phyloP scores from a whole-genome alignment of 1,140 invertebrate genomes.

The Trichoplusia ni region DNA sequence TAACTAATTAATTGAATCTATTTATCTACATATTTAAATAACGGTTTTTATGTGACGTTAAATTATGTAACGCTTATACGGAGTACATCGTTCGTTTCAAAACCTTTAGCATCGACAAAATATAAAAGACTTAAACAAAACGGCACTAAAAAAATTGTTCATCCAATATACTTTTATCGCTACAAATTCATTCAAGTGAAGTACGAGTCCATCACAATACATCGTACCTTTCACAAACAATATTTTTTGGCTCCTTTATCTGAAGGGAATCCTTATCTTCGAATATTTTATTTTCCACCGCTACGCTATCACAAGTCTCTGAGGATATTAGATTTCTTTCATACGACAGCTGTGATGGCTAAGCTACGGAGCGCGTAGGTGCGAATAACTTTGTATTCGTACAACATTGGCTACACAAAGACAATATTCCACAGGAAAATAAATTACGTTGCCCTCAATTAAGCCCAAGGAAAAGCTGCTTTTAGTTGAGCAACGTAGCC shows the following conservation, averaged over 20 bases:
- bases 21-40: too few species aligned
- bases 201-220: slow-evolving; percentile 1
- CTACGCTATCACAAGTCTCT: slow-evolving; percentile 49
- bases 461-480: slow-evolving; percentile 26
- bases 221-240: not conserved
- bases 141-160: not conserved
- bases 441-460: slow-evolving; percentile 25
- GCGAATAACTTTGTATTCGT: slow-evolving; percentile 42
- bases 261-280: slow-evolving; percentile 36
- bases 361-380: slow-evolving; percentile 26
- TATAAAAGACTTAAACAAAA: too few species aligned
- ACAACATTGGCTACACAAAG: slow-evolving; percentile 21
- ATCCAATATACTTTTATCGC: slow-evolving; percentile 1
- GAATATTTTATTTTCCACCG: slow-evolving; percentile 53
- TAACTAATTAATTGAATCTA: too few species aligned
- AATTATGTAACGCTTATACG: too few species aligned
- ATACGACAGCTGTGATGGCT: slow-evolving; percentile 35
- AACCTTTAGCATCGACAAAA: too few species aligned
- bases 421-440: slow-evolving; percentile 24
- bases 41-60: too few species aligned
- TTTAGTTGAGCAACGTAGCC: slow-evolving; percentile 9
- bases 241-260: slow-evolving; percentile 30
- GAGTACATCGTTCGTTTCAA: too few species aligned
- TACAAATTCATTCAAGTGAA: not conserved
- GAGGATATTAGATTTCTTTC: slow-evolving; percentile 57